Conservation (phyloP, 2,888 invertebrate species). For the Empis stercorea region DNA sequence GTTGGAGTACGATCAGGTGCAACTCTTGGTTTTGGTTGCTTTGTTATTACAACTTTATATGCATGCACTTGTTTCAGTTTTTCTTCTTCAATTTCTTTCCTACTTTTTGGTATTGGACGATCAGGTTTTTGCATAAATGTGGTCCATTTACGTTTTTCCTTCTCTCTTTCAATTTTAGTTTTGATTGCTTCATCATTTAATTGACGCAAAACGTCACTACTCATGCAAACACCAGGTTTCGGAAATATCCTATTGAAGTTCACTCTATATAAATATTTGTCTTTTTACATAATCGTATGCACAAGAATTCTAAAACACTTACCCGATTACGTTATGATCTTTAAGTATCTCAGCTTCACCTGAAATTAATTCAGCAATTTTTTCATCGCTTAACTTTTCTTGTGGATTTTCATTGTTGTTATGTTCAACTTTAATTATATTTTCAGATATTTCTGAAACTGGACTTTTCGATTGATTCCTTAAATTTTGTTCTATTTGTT, state of each 20-base stretch:
- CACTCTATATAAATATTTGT: constrained; percentile 39
- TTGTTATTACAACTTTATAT: constrained; percentile 45
- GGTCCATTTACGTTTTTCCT: constrained; percentile 51
- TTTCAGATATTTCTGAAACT: constrained; percentile 2
- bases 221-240: constrained; percentile 47
- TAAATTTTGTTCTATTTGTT: constrained; percentile 3
- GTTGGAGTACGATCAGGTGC: constrained; percentile 16
- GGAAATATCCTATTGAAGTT: constrained; percentile 57
- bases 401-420: constrained; percentile 23
- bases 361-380: constrained; percentile 53
- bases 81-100: constrained; percentile 28
- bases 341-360: constrained; percentile 54
- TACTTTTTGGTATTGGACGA: constrained; percentile 46
- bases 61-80: constrained; percentile 25
- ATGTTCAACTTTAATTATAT: constrained; percentile 23
- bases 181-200: constrained; percentile 44
- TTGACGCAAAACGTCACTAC: constrained; percentile 54
- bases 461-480: neutral
- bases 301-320: neutral
- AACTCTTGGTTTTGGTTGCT: constrained; percentile 36
- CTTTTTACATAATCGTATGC: neutral
- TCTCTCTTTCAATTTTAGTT: constrained; percentile 39
- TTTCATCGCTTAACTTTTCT: constrained; percentile 45
- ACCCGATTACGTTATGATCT: constrained; percentile 59
- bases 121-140: constrained; percentile 65